A percentile compares a stretch with the other conserved stretches of the same genome.
These are phyloP conservation scores for Neopipo cinnamomea DNA, from an alignment of 2,113 vertebrate genomes.

Conservation along the genomic window DNA sequence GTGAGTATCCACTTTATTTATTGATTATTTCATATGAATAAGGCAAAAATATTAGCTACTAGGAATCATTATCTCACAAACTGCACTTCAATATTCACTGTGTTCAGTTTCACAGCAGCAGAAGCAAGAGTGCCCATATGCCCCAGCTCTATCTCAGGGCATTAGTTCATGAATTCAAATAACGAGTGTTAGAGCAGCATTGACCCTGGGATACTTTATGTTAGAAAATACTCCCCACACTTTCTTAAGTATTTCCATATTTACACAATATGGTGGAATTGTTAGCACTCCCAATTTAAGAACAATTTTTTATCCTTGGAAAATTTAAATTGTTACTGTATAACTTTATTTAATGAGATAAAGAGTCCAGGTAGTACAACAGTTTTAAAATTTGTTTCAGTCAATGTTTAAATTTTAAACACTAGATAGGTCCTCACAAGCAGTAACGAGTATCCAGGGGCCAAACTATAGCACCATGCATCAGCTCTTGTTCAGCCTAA, in stretches of 20 bases:
- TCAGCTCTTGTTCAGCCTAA: neutral
- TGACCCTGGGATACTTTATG: neutral
- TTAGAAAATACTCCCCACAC: neutral
- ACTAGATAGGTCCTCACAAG: neutral
- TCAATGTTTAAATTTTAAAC: neutral
- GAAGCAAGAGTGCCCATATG: neutral
- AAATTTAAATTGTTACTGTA: neutral
- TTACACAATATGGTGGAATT: neutral
- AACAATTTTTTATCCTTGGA: neutral
- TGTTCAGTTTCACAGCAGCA: neutral
- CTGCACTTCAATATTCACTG: neutral
- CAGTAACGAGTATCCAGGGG: neutral
- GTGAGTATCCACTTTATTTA: neutral
- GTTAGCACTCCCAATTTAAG: neutral
- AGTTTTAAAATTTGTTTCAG: neutral
- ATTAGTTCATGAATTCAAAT: constrained; percentile 6
- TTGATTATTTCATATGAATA: neutral
- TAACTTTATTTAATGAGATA: neutral
- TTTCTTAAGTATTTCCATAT: neutral
- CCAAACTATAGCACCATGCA: neutral
- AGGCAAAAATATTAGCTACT: neutral
- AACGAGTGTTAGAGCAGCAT: neutral
- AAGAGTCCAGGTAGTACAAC: neutral
- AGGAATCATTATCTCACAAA: neutral
- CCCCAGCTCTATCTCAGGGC: neutral